Evolutionary conservation across 2,113 vertebrate species (phyloP).

Genomic region (Stomatorhinus ivindoensis): DNA sequence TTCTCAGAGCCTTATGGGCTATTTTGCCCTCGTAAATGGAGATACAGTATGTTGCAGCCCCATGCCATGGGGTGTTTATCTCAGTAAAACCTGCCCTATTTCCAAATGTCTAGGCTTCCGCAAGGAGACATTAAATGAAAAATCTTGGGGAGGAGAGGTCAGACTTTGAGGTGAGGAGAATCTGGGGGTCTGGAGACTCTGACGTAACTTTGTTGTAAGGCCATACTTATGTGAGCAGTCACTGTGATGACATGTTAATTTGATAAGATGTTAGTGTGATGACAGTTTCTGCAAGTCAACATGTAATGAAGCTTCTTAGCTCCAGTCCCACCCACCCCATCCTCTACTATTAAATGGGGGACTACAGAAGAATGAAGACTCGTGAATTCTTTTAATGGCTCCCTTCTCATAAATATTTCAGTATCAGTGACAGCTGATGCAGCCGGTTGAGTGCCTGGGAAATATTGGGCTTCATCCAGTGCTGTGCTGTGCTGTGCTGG

Average conservation of each 20-base stretch:
- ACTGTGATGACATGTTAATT: neutral
- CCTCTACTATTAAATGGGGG: neutral
- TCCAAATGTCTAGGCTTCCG: neutral
- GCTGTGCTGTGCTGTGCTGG: neutral
- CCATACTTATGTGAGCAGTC: neutral
- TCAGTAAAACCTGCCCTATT: neutral
- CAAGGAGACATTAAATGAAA: neutral
- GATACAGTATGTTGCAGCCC: neutral
- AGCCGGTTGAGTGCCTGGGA: neutral
- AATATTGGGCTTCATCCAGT: conserved; percentile 2
- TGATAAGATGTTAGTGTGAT: neutral
- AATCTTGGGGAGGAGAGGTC: neutral
- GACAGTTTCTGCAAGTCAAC: neutral
- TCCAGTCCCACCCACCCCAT: neutral
- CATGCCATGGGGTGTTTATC: neutral
- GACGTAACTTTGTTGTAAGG: neutral
- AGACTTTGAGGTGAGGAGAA: neutral
- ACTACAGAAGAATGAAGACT: neutral
- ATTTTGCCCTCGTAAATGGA: neutral
- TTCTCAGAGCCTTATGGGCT: neutral
- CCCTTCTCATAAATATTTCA: conserved; percentile 4
- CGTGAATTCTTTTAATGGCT: neutral
- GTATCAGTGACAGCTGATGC: neutral
- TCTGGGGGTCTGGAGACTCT: neutral
- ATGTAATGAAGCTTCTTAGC: neutral